These are phyloP conservation scores for Biston stratarius DNA, from an alignment of 2,888 invertebrate genomes.

Conservation along the genomic window DNA sequence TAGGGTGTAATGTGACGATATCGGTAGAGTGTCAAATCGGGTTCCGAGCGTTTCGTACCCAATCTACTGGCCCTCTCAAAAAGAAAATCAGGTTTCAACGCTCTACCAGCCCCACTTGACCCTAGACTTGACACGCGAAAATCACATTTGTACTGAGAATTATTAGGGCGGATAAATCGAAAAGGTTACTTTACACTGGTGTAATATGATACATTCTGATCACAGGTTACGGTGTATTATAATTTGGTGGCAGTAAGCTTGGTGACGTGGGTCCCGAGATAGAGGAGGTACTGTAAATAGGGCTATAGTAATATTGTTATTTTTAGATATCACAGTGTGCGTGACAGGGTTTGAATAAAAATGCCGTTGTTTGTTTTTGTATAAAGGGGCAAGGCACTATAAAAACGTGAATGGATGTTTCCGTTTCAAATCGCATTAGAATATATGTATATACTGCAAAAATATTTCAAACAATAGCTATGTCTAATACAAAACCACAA, in stretches of 20 bases:
- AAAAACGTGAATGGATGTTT: slow-evolving; percentile 18
- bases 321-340: slow-evolving; percentile 19
- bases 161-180: slow-evolving; percentile 19
- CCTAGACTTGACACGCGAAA: slow-evolving; percentile 38
- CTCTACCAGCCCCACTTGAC: slow-evolving; percentile 52
- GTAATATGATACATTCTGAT: slow-evolving; percentile 27
- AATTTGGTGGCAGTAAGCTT: slow-evolving; percentile 31
- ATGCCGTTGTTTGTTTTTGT: slow-evolving; percentile 14
- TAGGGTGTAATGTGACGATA: slow-evolving; percentile 70
- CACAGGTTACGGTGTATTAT: slow-evolving; percentile 42
- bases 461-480: no score
- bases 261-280: slow-evolving; percentile 19
- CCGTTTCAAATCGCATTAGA: slow-evolving; percentile 1
- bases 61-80: slow-evolving; percentile 68
- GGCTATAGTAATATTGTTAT: slow-evolving; percentile 18
- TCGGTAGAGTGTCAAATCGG: slow-evolving; percentile 75
- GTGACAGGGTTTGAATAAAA: slow-evolving; percentile 19
- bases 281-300: slow-evolving; percentile 13
- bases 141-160: slow-evolving; percentile 29
- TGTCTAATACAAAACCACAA: no score
- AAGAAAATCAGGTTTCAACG: slow-evolving; percentile 65
- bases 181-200: slow-evolving; percentile 19
- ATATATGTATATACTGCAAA: neutral
- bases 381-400: slow-evolving; percentile 6
- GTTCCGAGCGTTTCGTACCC: slow-evolving; percentile 70